Base-by-base conservation (phyloP, 1,140 invertebrate species). In the Drosophila hydei region DNA sequence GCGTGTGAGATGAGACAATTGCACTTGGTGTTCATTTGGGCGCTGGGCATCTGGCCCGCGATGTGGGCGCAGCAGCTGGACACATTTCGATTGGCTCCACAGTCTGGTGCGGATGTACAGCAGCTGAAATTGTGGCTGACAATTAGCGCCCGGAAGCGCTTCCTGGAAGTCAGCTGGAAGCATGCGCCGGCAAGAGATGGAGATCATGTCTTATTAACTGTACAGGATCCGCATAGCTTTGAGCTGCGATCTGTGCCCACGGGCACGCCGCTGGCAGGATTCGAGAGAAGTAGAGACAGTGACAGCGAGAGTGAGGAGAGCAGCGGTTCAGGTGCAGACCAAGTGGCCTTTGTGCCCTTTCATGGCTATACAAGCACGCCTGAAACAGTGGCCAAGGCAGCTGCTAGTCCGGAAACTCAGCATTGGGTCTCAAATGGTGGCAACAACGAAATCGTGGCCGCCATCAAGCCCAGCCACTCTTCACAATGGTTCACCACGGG, bases 401-500 rank as follows among this genome's bases (percentile, higher is more conserved):
- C 14, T n/a, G 12, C 1, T 2, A 43, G 25, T 5, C 21, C 5
- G 5, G 3, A 33, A 2, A 52, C 58, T 5, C 27, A 64, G 8
- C 77, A 73, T 52, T 91, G 90, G 90, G 59, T 84, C 2, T 78
- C 84, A 12, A 91, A 91, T 63, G 69, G 64, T 30, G 90, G 90
- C 11, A 52, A 23, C 18, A 78, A 72, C 5, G 45, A 77, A 8
- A 75, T 91, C 4, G 70, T 91, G 38, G 88, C 83, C 1, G 80
- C 79, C 14, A 61, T 91, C 12, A 73, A 79, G 27, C 90, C 90
- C 2, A 77, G 60, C 14, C 48, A 52, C 4, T 48, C 69, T 5
- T 40, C 62, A 0, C 75, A 91, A 30, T 91, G 91, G 91, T 79
- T 90, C 43, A 91, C 89, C 16, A 91, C 91, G 0, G 85, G 83